These are phyloP conservation scores for Amphimedon queenslandica DNA, from an alignment of 37 sponge, comb jelly and placozoan species.

Conservation along the genomic window DNA sequence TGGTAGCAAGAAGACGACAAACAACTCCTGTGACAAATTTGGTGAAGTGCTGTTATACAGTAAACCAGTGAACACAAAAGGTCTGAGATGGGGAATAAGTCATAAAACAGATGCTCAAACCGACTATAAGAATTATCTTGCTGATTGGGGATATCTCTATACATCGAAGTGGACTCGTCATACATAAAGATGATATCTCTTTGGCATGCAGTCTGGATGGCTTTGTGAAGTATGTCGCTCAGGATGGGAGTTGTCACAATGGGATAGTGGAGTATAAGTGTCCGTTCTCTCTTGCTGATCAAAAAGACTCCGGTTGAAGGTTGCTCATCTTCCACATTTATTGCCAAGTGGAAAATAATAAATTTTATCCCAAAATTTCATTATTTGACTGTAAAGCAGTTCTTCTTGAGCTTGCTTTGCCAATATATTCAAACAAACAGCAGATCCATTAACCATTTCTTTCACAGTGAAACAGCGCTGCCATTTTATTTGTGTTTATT, in stretches of 20 bases:
- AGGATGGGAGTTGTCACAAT: too few species aligned
- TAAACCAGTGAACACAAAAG: too few species aligned
- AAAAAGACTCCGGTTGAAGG: not conserved
- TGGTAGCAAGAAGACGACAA: too few species aligned
- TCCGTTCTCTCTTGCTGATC: slow-evolving; percentile 6
- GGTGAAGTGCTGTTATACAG: slow-evolving; percentile 8
- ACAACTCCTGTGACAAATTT: not conserved
- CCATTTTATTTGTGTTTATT: too few species aligned
- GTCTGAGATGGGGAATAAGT: slow-evolving; percentile 7
- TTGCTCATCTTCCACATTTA: not conserved
- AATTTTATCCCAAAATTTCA: too few species aligned
- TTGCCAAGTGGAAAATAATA: slow-evolving; percentile 2
- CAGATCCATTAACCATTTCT: too few species aligned
- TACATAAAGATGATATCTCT: too few species aligned
- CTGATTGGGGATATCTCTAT: not conserved
- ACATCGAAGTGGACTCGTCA: too few species aligned
- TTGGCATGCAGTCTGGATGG: slow-evolving; percentile 20
- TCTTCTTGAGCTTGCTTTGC: slow-evolving; percentile 13
- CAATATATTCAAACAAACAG: too few species aligned
- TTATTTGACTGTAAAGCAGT: slow-evolving; percentile 5
- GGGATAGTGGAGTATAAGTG: too few species aligned
- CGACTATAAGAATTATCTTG: not conserved
- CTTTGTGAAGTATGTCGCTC: slow-evolving; percentile 1
- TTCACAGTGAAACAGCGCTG: too few species aligned
- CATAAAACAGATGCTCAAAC: too few species aligned